Evolutionary conservation across 1,140 invertebrate species (phyloP).

Genomic region (Phymorhynchus buccinoides): DNA sequence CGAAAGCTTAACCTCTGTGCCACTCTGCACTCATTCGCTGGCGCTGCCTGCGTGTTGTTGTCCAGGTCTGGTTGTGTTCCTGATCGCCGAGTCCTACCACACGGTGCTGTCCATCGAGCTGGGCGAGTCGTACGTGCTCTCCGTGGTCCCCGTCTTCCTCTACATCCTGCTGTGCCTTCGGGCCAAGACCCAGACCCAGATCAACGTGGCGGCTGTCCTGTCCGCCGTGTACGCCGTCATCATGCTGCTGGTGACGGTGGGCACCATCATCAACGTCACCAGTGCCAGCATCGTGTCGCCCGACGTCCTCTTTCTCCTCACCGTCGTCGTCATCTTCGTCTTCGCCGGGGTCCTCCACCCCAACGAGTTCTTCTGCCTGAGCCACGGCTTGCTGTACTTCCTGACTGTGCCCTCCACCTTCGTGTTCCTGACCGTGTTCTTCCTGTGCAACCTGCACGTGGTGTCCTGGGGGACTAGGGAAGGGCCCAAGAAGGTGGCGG

Average conservation of each 20-base stretch:
- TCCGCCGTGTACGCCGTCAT: conserved; percentile 72
- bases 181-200: conserved; percentile 71
- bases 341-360: conserved; percentile 98
- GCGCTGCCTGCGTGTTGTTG: not conserved
- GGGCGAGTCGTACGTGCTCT: conserved; percentile 68
- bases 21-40: no score
- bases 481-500: conserved; percentile 84
- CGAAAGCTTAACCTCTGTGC: no score
- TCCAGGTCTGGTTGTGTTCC: conserved; percentile 32
- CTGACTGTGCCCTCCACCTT: conserved; percentile 98
- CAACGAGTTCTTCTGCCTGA: conserved; percentile 97
- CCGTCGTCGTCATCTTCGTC: conserved; percentile 83
- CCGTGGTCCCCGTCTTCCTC: conserved; percentile 68
- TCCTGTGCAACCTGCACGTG: conserved; percentile 97
- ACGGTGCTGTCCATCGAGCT: conserved; percentile 86
- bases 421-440: conserved; percentile 95
- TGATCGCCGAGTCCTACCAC: conserved; percentile 83
- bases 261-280: conserved; percentile 67
- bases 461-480: conserved; percentile 99
- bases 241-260: conserved; percentile 71
- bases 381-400: conserved; percentile 94
- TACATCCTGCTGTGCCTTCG: conserved; percentile 93
- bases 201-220: conserved; percentile 79
- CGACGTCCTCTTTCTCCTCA: conserved; percentile 66
- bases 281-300: conserved; percentile 66